These are phyloP conservation scores for Lasioglossum vierecki DNA, from an alignment of 2,888 invertebrate species.

Conservation along the genomic window DNA sequence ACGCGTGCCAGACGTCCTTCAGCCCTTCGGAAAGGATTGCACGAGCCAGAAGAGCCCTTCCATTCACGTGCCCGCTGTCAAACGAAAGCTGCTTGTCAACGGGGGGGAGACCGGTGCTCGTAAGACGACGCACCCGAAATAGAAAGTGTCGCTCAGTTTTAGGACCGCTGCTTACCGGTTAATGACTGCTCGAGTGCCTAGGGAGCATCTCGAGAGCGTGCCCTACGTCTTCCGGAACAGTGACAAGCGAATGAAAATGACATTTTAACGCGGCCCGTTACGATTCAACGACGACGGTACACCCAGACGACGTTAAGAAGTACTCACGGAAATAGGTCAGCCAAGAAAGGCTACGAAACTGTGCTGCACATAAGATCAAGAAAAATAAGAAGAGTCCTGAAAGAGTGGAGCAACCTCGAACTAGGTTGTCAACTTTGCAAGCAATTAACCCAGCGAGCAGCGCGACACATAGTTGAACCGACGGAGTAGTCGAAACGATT, in stretches of 20 bases:
- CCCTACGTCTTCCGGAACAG: background rate
- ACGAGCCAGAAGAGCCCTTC: constrained; percentile 31
- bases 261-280: background rate
- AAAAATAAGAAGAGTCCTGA: background rate
- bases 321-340: background rate
- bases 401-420: background rate
- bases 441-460: background rate
- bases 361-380: background rate
- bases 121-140: constrained; percentile 51
- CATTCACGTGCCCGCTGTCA: constrained; percentile 45
- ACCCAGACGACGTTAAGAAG: background rate
- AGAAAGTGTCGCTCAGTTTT: constrained; percentile 57
- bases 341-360: background rate
- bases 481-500: constrained; percentile 12
- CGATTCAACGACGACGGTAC: background rate
- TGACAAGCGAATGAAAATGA: constrained; percentile 26
- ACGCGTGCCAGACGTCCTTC: background rate
- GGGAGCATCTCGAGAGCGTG: constrained; percentile 3
- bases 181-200: constrained; percentile 39
- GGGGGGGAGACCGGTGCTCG: constrained; percentile 18
- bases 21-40: background rate
- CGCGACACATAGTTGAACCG: background rate
- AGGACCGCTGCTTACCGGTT: constrained; percentile 49
- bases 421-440: background rate
- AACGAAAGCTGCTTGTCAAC: constrained; percentile 68